A percentile compares a stretch with the other conserved stretches of the same genome.
These are phyloP conservation scores for Garra rufa DNA, from an alignment of 2,113 vertebrate species.

Conservation along the genomic window DNA sequence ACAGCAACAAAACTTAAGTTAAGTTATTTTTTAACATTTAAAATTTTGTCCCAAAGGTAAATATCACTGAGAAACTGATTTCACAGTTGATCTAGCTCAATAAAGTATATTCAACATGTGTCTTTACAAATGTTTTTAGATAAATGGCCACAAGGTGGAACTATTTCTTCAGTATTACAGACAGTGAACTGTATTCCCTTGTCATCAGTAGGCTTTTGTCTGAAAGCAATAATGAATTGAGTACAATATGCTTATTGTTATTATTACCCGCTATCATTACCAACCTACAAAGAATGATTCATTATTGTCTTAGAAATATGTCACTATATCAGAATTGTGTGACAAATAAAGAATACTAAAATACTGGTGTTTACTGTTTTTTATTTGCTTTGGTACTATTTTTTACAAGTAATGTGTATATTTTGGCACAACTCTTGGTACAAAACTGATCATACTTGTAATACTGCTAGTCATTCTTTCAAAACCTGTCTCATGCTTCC, in stretches of 20 bases:
- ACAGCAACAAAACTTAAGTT: not conserved
- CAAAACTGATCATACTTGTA: too few species aligned
- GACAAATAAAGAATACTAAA: not conserved
- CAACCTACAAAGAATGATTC: not conserved
- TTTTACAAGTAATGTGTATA: too few species aligned
- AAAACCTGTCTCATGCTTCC: too few species aligned
- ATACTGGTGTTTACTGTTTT: too few species aligned
- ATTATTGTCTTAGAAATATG: not conserved
- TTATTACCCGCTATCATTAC: not conserved
- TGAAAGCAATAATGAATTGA: not conserved
- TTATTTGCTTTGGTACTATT: too few species aligned
- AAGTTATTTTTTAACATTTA: not conserved
- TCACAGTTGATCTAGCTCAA: not conserved
- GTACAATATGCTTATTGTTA: not conserved
- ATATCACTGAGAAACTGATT: not conserved
- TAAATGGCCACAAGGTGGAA: conserved; percentile 3
- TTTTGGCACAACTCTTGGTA: too few species aligned
- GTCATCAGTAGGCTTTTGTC: not conserved
- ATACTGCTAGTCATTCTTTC: too few species aligned
- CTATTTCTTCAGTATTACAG: not conserved
- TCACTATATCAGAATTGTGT: not conserved
- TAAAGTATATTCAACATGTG: not conserved
- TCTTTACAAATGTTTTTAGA: not conserved
- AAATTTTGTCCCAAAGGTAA: not conserved
- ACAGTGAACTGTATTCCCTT: not conserved